Evolutionary conservation across 2,113 vertebrate genomes (phyloP).

Genomic region (Chelonoidis abingdonii): DNA sequence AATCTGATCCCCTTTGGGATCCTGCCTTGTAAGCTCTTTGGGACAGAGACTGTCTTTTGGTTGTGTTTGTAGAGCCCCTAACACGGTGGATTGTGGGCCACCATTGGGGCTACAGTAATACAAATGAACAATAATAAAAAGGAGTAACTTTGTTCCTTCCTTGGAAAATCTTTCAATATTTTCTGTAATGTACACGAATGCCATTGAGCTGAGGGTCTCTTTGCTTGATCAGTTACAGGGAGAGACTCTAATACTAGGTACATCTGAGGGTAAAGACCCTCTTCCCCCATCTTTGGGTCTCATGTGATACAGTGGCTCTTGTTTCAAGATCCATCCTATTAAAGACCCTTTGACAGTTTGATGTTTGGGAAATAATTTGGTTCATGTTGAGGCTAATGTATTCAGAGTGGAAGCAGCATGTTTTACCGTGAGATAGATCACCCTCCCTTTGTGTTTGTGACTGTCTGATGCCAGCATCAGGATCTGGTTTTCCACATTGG

Average conservation of each 20-base stretch:
- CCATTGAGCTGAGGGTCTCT: background rate
- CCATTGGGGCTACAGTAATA: background rate
- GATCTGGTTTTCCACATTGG: conserved; percentile 62
- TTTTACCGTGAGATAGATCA: conserved; percentile 57
- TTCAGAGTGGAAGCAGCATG: background rate
- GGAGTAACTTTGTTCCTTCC: background rate
- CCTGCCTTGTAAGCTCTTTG: background rate
- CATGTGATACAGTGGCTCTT: no score
- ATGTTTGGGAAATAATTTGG: background rate
- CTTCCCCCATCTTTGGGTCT: background rate
- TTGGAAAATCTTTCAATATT: background rate
- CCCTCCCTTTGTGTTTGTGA: conserved; percentile 33
- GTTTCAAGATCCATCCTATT: background rate
- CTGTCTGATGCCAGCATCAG: conserved; percentile 38
- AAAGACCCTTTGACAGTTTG: background rate
- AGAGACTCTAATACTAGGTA: background rate
- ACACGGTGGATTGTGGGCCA: background rate
- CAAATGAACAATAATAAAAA: background rate
- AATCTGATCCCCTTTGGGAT: background rate
- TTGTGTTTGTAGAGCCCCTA: background rate
- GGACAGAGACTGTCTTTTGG: background rate
- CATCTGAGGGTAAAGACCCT: background rate
- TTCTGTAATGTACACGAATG: background rate
- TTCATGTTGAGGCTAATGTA: background rate
- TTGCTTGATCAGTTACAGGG: background rate